Base-by-base conservation (phyloP, 1,140 invertebrate genomes). In the Drosophila ironensis region DNA sequence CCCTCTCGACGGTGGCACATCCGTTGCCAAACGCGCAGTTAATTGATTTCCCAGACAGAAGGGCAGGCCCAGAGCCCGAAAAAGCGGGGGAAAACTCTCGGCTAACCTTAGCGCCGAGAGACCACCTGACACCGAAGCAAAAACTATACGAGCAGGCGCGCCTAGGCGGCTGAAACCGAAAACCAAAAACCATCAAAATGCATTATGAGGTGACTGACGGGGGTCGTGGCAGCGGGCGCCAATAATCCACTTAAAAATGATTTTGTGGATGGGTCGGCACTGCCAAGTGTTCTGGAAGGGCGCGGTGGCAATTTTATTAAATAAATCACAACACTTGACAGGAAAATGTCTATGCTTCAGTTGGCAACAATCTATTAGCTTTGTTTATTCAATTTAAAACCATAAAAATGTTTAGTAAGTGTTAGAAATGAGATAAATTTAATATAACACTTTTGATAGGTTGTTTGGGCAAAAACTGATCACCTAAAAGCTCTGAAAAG, bases 211-310 rank as follows among this genome's bases (percentile, higher is more conserved):
- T 22, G 22, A 12, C 30, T 22, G 20, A 24, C 11, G 19, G 22
- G 17, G 37, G 24, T 53, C 61, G 20, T 40, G 48, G 54, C 61
- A 77, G 47, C 56, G 68, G 60, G 57, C 33, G 61, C 37, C 52
- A 47, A 66, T 84, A 84, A 82, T 82, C 78, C 73, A 82, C 70
- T 82, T 82, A 82, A 82, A 67, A 74, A 75, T 72, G 51, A 59
- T 53, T 38, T 61, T 57, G 48, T 24, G 22, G 22, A 27, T 17
- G 33, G 35, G 1, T 12, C 16, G 3, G 42, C 12, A 24, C 27
- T 22, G 38, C 0, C 6, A 37, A 7, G 7, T 17, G 33, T 37
- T 16, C 12, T 35, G 25, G 1, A 28, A 28, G n/a, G n/a, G n/a
- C n/a, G n/a, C n/a, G n/a, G n/a, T n/a, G n/a, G n/a, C 4, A 30